These are phyloP conservation scores for Corythoichthys intestinalis DNA, from an alignment of 2,113 vertebrate species.

Conservation along the genomic window DNA sequence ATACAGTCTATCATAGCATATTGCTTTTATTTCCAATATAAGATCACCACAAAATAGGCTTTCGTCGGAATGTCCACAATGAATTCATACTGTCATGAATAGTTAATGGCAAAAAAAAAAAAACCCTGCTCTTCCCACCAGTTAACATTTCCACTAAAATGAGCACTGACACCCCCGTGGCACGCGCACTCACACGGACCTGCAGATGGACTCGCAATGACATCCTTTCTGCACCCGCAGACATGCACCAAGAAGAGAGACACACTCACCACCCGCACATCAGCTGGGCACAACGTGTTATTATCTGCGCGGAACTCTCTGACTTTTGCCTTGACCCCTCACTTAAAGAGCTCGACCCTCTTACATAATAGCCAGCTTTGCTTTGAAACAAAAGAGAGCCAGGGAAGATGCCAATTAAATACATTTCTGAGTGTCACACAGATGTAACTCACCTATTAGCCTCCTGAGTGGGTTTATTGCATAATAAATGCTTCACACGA, in stretches of 20 bases:
- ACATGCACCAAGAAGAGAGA: slow-evolving; percentile 31
- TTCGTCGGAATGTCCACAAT: slow-evolving; percentile 4
- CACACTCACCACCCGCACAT: slow-evolving; percentile 34
- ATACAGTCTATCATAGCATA: too few species aligned
- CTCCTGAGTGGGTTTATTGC: slow-evolving; percentile 20
- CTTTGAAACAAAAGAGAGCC: slow-evolving; percentile 3
- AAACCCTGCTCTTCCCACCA: slow-evolving; percentile 1
- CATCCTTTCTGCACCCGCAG: slow-evolving; percentile 6
- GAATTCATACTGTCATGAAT: slow-evolving; percentile 13
- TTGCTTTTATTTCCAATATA: not conserved
- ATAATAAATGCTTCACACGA: slow-evolving; percentile 4
- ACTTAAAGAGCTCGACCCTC: slow-evolving; percentile 17
- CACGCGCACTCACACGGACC: not conserved
- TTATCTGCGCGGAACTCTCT: slow-evolving; percentile 44
- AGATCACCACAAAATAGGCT: slow-evolving; percentile 4
- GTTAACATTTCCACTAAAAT: slow-evolving; percentile 9
- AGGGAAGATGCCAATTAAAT: slow-evolving; percentile 28
- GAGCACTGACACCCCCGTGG: slow-evolving; percentile 8
- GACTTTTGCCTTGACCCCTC: slow-evolving; percentile 39
- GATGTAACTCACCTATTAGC: slow-evolving; percentile 27
- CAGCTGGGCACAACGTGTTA: slow-evolving; percentile 46
- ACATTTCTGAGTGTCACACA: slow-evolving; percentile 17
- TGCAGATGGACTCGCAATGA: slow-evolving; percentile 2
- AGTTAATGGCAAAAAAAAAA: slow-evolving; percentile 17
- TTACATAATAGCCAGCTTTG: slow-evolving; percentile 24